phyloP scores from a whole-genome alignment of 2,113 vertebrate species.

The Acanthochromis polyacanthus region DNA sequence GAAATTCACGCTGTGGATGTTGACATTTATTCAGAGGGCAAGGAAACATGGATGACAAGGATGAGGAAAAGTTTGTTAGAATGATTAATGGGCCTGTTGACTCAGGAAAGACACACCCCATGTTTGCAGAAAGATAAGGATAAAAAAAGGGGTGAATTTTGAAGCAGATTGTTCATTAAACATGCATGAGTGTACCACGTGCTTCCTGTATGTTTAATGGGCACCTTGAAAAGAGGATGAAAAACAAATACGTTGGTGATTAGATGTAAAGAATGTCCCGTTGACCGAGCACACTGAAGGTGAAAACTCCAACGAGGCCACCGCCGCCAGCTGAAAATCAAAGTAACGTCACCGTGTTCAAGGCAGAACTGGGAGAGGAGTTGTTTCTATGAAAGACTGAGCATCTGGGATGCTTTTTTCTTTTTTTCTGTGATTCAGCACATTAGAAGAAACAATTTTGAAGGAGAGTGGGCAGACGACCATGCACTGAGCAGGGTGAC shows the following conservation, averaged over 20 bases:
- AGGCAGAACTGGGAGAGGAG: slow-evolving; percentile 22
- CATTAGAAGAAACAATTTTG: neutral
- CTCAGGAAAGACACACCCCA: neutral
- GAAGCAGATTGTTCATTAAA: slow-evolving; percentile 42
- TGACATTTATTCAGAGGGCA: slow-evolving; percentile 31
- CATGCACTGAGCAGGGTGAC: neutral
- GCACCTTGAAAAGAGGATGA: slow-evolving; percentile 29
- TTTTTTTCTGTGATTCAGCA: slow-evolving; percentile 2
- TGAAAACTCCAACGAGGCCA: slow-evolving; percentile 37
- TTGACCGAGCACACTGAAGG: slow-evolving; percentile 37
- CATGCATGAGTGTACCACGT: slow-evolving; percentile 4
- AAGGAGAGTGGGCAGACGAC: slow-evolving; percentile 17
- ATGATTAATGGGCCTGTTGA: slow-evolving; percentile 39
- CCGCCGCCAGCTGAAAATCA: slow-evolving; percentile 1
- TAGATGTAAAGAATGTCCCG: neutral
- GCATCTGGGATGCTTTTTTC: neutral
- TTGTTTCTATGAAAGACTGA: neutral
- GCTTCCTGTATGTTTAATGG: slow-evolving; percentile 19
- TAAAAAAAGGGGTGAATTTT: slow-evolving; percentile 14
- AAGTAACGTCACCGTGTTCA: slow-evolving; percentile 11
- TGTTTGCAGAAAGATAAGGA: slow-evolving; percentile 31
- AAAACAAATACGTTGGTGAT: slow-evolving; percentile 25
- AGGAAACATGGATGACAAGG: neutral
- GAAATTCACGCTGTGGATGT: slow-evolving; percentile 6
- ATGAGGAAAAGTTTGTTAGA: slow-evolving; percentile 26